Conservation (phyloP, 2,797 vertebrate genomes). For the Tokudaia tokunoshimensis region DNA sequence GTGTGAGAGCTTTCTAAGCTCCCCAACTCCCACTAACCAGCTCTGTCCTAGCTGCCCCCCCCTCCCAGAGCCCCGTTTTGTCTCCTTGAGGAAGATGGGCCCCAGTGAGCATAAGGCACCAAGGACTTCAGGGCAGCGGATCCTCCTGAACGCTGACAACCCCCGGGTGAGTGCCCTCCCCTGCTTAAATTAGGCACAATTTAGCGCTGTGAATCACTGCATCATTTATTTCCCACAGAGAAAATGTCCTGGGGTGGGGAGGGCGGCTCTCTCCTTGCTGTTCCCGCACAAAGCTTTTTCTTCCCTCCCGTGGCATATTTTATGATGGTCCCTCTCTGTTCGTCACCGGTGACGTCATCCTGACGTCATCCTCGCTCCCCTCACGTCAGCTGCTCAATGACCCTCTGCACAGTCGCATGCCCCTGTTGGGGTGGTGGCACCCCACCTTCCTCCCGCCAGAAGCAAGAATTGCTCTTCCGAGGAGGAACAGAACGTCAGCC, state of each 20-base stretch:
- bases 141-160: neutral
- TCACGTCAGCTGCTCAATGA: conserved; percentile 69
- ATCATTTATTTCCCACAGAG: neutral
- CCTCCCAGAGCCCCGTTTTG: no score
- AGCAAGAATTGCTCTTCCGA: neutral
- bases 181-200: neutral
- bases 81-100: neutral
- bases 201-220: neutral
- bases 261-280: neutral
- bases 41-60: no score
- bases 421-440: neutral
- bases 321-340: conserved; percentile 53
- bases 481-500: neutral
- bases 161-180: fast-evolving
- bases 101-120: neutral
- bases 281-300: conserved; percentile 67
- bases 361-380: conserved; percentile 74
- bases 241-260: neutral
- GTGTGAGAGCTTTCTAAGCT: fast-evolving
- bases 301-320: neutral
- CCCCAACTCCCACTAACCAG: fast-evolving
- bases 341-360: conserved; percentile 79
- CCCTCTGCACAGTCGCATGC: conserved; percentile 69
- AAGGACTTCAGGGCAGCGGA: neutral
- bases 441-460: neutral